Evolutionary conservation across 30 jellyfish, hydroid and myxozoan genomes (phyloP), one percentile per base, ranked within the genome.

Genomic region (Cassiopea andromeda): DNA sequence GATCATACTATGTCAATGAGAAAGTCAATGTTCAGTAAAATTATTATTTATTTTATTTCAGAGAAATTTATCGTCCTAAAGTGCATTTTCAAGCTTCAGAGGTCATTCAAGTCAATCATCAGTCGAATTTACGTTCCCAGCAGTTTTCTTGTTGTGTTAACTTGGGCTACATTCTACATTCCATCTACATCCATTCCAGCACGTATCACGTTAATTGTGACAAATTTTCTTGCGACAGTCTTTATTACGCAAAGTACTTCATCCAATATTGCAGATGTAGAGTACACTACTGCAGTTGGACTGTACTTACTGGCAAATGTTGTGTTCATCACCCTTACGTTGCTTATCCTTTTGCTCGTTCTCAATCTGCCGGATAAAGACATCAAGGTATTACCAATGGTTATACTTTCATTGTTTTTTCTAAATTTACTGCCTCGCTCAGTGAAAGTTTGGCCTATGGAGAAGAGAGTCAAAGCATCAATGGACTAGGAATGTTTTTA

Each of bases 161-260:
- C 96, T 16, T 89, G 92, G 92, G 86, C 86, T 7, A 80, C 89
- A 38, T 81, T 89, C 79, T 89, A 27, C 69, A 70, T 89, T n/a
- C 96, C 96, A n/a, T 57, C 69, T 7, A 44, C 69, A 14, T 44
- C 87, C 10, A 78, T 89, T 16, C 96, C 96, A 49, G 96, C 96
- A 46, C 70, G 96, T 18, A 85, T 89, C 77, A 89, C 96, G 4
- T 73, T 89, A 10, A 89, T 89, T 12, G 96, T 89, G 18, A 89
- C 96, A 6, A 89, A 81, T 18, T 89, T 89, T 84, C 83, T 89
- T 15, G 88, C 96, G 13, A 89, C 89, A 13, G 81, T 89, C 19
- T 89, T 89, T 59, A 69, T 89, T 16, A 57, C 80, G 47, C 88
- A 89, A n/a, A 86, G 92, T n/a, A 79, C 89, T 1, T 64, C 86